phyloP scores from a whole-genome alignment of 2,888 invertebrate genomes.

The Ceratothoa steindachneri region DNA sequence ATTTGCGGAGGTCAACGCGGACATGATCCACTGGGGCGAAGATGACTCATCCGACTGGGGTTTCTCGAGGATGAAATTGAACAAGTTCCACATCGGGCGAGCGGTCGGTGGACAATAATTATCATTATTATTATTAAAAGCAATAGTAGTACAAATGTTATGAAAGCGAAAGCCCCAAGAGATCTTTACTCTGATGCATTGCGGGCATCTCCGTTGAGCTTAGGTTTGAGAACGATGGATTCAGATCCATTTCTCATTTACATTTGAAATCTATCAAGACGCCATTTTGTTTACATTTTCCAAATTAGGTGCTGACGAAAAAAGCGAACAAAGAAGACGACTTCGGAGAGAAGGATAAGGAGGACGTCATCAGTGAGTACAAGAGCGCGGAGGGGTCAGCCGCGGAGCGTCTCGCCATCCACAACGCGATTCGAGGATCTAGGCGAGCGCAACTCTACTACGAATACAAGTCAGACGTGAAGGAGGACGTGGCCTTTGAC shows the following conservation, averaged over 20 bases:
- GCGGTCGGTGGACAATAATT: slow-evolving; percentile 65
- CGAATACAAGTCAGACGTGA: slow-evolving; percentile 58
- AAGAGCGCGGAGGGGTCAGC: slow-evolving; percentile 56
- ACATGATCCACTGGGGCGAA: slow-evolving; percentile 72
- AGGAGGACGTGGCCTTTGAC: slow-evolving; percentile 53
- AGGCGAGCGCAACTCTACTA: slow-evolving; percentile 63
- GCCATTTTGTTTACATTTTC: no score
- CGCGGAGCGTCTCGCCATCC: slow-evolving; percentile 68
- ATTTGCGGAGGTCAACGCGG: slow-evolving; percentile 73
- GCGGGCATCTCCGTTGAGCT: no score
- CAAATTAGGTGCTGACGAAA: slow-evolving; percentile 63
- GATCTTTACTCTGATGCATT: neutral
- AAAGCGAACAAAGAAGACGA: slow-evolving; percentile 63
- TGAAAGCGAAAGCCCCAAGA: no score
- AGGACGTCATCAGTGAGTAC: slow-evolving; percentile 51
- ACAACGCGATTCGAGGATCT: slow-evolving; percentile 68
- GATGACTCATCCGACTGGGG: slow-evolving; percentile 65
- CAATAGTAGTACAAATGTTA: no score
- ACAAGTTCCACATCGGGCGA: slow-evolving; percentile 58
- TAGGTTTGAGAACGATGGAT: no score
- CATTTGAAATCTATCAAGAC: no score
- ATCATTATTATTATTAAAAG: no score
- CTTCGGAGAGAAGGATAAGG: slow-evolving; percentile 63
- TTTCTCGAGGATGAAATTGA: slow-evolving; percentile 65
- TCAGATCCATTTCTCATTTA: no score